Percentiles rank a stretch among this genome's conserved stretches.
Evolutionary conservation across 2,888 invertebrate species (phyloP).

Genomic region (Melanotus villosus): DNA sequence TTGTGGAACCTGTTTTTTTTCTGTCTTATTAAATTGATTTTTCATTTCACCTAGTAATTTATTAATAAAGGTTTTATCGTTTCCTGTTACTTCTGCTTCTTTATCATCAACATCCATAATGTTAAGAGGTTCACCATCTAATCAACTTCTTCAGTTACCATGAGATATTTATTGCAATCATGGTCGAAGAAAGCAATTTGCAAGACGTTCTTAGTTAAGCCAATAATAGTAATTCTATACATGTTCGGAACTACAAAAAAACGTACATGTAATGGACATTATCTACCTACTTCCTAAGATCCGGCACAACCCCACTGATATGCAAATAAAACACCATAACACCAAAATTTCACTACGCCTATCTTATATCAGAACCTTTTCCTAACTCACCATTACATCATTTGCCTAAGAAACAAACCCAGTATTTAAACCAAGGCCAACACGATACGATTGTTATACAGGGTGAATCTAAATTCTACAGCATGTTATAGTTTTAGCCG

Average conservation of each 20-base stretch:
- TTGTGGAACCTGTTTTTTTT: slow-evolving; percentile 64
- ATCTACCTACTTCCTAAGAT: not conserved
- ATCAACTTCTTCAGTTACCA: slow-evolving; percentile 11
- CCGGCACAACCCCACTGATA: slow-evolving; percentile 6
- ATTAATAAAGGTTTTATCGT: slow-evolving; percentile 57
- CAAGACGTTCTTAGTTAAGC: no score
- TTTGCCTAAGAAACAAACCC: no score
- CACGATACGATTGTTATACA: no score
- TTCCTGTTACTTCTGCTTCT: slow-evolving; percentile 38
- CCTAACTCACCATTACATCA: no score
- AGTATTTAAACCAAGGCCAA: no score
- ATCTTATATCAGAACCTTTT: no score
- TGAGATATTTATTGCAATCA: slow-evolving; percentile 12
- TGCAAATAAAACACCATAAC: not conserved
- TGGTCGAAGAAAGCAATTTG: not conserved
- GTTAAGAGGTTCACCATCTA: slow-evolving; percentile 28
- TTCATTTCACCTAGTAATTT: slow-evolving; percentile 66
- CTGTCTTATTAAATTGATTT: slow-evolving; percentile 63
- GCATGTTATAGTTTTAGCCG: no score
- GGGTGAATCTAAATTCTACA: no score
- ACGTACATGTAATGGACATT: not conserved
- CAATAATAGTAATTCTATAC: no score
- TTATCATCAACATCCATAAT: slow-evolving; percentile 40
- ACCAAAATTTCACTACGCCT: no score
- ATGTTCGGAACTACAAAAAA: no score